phyloP scores from a whole-genome alignment of 2,113 vertebrate species.

The Orycteropus afer region DNA sequence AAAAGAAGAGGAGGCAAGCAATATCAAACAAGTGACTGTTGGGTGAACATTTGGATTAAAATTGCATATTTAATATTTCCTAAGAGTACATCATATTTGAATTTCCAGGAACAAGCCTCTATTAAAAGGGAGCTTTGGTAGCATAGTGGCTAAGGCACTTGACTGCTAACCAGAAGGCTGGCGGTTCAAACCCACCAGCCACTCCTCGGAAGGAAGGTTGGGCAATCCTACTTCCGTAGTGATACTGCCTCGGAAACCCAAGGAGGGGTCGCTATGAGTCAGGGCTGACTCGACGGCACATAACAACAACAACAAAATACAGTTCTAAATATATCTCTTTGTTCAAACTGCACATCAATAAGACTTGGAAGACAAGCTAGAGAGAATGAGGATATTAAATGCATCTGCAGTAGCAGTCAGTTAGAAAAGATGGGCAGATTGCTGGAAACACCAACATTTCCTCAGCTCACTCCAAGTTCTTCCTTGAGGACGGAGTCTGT shows the following conservation, averaged over 20 bases:
- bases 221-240: too few relatives aligned
- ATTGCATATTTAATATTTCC: constrained; percentile 47
- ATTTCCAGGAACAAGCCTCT: constrained; percentile 18
- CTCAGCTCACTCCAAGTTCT: background rate
- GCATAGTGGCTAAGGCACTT: too few relatives aligned
- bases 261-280: too few relatives aligned
- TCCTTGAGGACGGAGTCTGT: background rate
- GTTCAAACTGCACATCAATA: background rate
- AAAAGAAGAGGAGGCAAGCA: constrained; percentile 21
- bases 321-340: constrained; percentile 37
- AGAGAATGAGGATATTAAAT: background rate
- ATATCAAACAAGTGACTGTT: constrained; percentile 33
- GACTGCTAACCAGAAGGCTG: too few relatives aligned
- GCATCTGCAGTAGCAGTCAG: background rate
- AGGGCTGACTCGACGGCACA: too few relatives aligned
- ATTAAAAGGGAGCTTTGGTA: too few relatives aligned
- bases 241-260: too few relatives aligned
- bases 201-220: too few relatives aligned
- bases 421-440: background rate
- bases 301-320: too few relatives aligned
- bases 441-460: background rate
- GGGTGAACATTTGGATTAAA: constrained; percentile 45
- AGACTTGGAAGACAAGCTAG: background rate
- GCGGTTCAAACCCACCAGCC: too few relatives aligned
- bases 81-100: constrained; percentile 39